Base-by-base conservation (phyloP, 2,888 invertebrate genomes). In the Heteromyza rotundicornis region DNA sequence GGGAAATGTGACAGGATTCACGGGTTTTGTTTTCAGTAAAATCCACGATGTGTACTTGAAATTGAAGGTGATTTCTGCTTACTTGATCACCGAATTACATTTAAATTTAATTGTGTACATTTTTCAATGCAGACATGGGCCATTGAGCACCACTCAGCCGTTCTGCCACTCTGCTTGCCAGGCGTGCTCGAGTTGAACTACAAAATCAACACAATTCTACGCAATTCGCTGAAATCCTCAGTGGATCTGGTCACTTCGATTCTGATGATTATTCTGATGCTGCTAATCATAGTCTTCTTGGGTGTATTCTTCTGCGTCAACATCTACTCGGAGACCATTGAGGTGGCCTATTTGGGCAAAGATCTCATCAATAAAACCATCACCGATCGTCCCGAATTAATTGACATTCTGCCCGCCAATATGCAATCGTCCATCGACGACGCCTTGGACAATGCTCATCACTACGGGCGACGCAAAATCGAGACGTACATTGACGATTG, bases 241-340 rank as follows among this genome's bases (percentile, higher is more conserved):
- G 89, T 96, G 40, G 95, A 96, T 82, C 89, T 94, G 0, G 91
- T 95, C 1, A 92, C 95, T 5, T 92, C 93, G 53, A 89, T 92
- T 68, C 87, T 94, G 58, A 93, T 97, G 72, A 95, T 97, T 67
- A 85, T 93, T 56, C 89, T 92, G n/a, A 87, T 97, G 57, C 87
- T 96, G 58, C 79, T 95, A 24, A 91, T 94, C 70, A 87, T 92
- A 17, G 87, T 90, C 55, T 89, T 93, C 70, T 89, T 92, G 51
- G 89, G 92, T 27, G 87, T 96, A 65, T 95, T 97, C 81, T 81
- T 81, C 57, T 83, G 80, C 63, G 80, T 85, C 2, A 84, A 96
- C 92, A 91, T 96, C 74, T 97, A 98, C 82, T 92, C 93, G 0
- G 98, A 98, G 85, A 94, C 94, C 1, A 92, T 96, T 81, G 94